Percentiles rank a stretch among this genome's conserved stretches.
Evolutionary conservation across 2,888 invertebrate genomes (phyloP).

Genomic region (Coelinius sp.): DNA sequence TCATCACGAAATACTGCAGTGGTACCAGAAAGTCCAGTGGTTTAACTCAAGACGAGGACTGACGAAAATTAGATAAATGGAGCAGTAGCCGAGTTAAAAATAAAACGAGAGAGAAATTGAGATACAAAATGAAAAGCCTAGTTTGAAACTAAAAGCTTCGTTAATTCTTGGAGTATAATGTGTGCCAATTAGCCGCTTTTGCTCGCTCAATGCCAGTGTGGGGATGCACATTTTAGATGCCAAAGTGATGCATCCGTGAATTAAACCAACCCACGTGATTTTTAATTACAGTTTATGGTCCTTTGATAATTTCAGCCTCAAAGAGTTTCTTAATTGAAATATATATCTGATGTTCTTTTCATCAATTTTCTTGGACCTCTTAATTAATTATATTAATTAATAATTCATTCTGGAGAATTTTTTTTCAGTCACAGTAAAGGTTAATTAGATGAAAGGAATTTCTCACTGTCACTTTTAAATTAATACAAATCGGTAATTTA

Average conservation of each 20-base stretch:
- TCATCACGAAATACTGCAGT: background rate
- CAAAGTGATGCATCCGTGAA: constrained; percentile 20
- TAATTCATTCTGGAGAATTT: background rate
- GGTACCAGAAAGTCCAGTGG: background rate
- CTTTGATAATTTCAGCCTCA: constrained; percentile 8
- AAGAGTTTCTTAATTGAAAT: constrained; percentile 13
- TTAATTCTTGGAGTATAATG: constrained; percentile 31
- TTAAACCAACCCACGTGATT: constrained; percentile 18
- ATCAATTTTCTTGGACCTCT: background rate
- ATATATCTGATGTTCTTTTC: background rate
- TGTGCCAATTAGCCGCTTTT: constrained; percentile 27
- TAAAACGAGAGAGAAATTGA: background rate
- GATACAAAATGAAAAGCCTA: background rate
- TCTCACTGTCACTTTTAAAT: background rate
- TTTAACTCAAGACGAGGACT: background rate
- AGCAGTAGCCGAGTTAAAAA: background rate
- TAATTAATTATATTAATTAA: constrained; percentile 21
- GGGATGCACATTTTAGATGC: constrained; percentile 12
- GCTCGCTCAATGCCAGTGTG: background rate
- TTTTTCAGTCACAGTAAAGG: background rate
- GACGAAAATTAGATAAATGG: background rate
- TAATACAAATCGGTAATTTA: background rate
- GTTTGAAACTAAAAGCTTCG: constrained; percentile 32
- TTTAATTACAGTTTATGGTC: constrained; percentile 17
- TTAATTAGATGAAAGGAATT: background rate